A percentile compares a stretch with the other conserved stretches of the same genome.
These are phyloP conservation scores for Chalcosyrphus nemorum DNA, from an alignment of 2,888 invertebrate genomes.

Conservation along the genomic window DNA sequence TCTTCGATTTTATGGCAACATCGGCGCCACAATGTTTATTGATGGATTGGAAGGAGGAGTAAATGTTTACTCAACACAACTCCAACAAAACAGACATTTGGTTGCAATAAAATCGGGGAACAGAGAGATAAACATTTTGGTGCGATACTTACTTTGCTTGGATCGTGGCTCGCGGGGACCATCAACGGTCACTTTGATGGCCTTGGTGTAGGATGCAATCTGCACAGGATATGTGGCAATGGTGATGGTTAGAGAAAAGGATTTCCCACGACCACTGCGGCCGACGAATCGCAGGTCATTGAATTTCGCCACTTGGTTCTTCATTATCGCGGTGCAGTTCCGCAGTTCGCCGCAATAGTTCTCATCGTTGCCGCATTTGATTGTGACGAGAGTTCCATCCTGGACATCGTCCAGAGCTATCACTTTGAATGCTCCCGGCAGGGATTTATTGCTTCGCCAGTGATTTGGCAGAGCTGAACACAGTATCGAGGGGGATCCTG, in stretches of 20 bases:
- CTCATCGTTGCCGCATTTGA: conserved; percentile 98
- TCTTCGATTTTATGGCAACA: conserved; percentile 60
- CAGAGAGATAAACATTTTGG: conserved; percentile 6
- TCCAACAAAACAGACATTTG: conserved; percentile 50
- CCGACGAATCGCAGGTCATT: conserved; percentile 99
- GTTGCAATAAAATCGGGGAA: conserved; percentile 64
- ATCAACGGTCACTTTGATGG: conserved; percentile 99
- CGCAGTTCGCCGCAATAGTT: conserved; percentile 97
- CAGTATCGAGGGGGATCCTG: conserved; percentile 96
- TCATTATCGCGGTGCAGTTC: conserved; percentile 97
- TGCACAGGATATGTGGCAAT: conserved; percentile 89
- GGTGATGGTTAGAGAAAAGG: conserved; percentile 97
- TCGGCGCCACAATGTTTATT: conserved; percentile 70
- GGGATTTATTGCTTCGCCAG: conserved; percentile 98
- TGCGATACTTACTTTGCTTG: conserved; percentile 93
- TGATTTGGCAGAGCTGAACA: conserved; percentile 97
- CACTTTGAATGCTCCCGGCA: conserved; percentile 98
- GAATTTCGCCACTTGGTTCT: conserved; percentile 99
- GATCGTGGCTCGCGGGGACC: conserved; percentile 98
- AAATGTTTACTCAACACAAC: conserved; percentile 54
- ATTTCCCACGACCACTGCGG: conserved; percentile 97
- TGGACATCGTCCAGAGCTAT: conserved; percentile 95
- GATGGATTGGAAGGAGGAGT: background rate
- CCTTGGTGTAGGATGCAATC: conserved; percentile 96
- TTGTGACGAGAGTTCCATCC: conserved; percentile 96